Conservation (phyloP, 2,797 vertebrate species). For the Cuniculus paca region DNA sequence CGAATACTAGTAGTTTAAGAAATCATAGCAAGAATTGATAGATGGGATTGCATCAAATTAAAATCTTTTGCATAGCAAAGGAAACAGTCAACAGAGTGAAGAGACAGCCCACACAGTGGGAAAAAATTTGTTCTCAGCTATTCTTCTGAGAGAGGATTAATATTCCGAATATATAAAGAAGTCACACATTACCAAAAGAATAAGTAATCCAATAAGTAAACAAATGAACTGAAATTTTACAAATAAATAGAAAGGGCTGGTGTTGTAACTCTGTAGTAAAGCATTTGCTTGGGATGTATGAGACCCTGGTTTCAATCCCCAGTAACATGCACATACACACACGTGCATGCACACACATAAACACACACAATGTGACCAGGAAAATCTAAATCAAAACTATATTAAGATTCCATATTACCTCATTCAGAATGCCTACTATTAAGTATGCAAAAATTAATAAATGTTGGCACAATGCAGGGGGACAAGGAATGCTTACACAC, state of each 20-base stretch:
- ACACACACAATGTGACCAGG: background rate
- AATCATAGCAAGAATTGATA: background rate
- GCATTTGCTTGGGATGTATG: background rate
- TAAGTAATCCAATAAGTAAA: background rate
- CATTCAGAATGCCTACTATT: background rate
- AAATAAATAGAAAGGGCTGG: background rate
- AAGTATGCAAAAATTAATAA: background rate
- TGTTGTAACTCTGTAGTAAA: background rate
- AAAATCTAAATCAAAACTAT: background rate
- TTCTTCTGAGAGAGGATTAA: background rate
- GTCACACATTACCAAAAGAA: too few relatives aligned
- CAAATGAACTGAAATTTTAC: background rate
- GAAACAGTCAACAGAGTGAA: background rate
- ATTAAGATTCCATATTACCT: background rate
- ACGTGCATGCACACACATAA: too few relatives aligned
- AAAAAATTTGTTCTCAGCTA: background rate
- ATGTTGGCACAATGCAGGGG: background rate
- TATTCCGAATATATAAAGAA: background rate
- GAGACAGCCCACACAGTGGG: background rate
- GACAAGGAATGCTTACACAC: background rate
- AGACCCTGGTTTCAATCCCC: background rate
- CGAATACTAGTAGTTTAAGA: too few relatives aligned
- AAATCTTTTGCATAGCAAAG: background rate
- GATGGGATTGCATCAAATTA: background rate
- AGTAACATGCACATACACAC: background rate